phyloP scores from a whole-genome alignment of 2,113 vertebrate genomes.

The Dryoscopus gambensis region DNA sequence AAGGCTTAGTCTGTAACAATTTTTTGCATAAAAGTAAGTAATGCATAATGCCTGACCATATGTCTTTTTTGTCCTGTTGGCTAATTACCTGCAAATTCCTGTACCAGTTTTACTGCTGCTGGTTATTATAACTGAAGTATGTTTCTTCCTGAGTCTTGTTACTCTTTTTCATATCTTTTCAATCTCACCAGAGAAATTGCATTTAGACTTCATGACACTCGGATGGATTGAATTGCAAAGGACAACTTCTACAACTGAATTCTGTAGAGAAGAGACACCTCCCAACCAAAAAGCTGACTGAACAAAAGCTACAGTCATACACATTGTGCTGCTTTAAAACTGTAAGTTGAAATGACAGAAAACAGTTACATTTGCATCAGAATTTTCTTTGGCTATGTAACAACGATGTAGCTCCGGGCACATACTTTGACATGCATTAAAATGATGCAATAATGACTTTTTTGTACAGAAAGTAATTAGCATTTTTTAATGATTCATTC shows the following conservation, averaged over 20 bases:
- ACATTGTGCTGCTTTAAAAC: neutral
- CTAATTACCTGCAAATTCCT: constrained; percentile 61
- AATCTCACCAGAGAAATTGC: neutral
- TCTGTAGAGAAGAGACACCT: neutral
- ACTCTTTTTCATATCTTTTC: neutral
- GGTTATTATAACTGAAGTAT: constrained; percentile 32
- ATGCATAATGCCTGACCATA: constrained; percentile 8
- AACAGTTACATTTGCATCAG: constrained; percentile 13
- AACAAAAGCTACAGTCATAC: neutral
- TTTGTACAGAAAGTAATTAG: constrained; percentile 56
- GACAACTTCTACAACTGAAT: neutral
- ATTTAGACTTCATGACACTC: neutral
- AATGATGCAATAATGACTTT: constrained; percentile 43
- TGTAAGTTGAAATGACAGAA: neutral
- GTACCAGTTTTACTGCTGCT: constrained; percentile 41
- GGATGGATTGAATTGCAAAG: neutral
- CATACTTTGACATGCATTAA: constrained; percentile 6
- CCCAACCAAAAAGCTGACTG: neutral
- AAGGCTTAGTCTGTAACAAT: neutral
- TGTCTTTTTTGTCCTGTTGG: constrained; percentile 20
- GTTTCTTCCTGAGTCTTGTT: constrained; percentile 34
- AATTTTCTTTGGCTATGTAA: constrained; percentile 1
- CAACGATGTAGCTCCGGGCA: neutral
- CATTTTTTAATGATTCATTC: constrained; percentile 41
- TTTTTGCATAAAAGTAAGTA: constrained; percentile 11